Percentiles rank a stretch among this genome's conserved stretches.
Evolutionary conservation across 1,140 invertebrate genomes (phyloP).

Genomic region (Cydia amplana): DNA sequence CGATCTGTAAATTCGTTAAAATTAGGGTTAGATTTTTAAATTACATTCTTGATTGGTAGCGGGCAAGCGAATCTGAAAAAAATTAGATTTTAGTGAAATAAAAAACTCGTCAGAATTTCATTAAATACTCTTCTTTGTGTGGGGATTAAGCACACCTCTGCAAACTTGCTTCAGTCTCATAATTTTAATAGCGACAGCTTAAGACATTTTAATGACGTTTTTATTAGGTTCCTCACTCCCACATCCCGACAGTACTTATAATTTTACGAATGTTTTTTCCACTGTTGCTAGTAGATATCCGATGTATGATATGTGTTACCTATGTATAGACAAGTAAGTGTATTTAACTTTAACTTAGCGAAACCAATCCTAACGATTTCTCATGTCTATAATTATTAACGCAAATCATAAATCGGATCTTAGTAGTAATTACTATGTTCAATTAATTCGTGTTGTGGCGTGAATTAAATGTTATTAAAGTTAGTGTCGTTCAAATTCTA

Average conservation of each 20-base stretch:
- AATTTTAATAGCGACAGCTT: background rate
- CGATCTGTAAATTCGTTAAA: background rate
- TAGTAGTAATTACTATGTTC: too few species aligned
- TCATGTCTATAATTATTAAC: too few species aligned
- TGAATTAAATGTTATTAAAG: too few species aligned
- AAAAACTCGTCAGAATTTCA: too few species aligned
- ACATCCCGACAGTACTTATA: background rate
- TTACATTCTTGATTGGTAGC: background rate
- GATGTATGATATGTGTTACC: background rate
- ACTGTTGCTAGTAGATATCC: background rate
- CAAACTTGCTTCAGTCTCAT: background rate
- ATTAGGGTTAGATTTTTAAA: background rate
- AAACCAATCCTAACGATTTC: too few species aligned
- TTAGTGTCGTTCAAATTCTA: too few species aligned
- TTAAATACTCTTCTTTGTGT: background rate
- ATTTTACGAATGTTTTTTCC: constrained; percentile 1
- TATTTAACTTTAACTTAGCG: background rate
- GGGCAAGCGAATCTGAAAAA: too few species aligned
- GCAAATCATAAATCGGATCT: too few species aligned
- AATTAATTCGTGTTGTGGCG: too few species aligned
- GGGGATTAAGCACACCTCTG: background rate
- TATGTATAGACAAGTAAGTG: background rate
- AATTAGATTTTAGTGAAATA: too few species aligned
- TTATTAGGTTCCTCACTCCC: constrained; percentile 6
- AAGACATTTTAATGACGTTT: background rate